Percentiles rank a stretch among this genome's conserved stretches.
Conservation (phyloP, 2,888 invertebrate genomes). For the Stegana nigrithorax region DNA sequence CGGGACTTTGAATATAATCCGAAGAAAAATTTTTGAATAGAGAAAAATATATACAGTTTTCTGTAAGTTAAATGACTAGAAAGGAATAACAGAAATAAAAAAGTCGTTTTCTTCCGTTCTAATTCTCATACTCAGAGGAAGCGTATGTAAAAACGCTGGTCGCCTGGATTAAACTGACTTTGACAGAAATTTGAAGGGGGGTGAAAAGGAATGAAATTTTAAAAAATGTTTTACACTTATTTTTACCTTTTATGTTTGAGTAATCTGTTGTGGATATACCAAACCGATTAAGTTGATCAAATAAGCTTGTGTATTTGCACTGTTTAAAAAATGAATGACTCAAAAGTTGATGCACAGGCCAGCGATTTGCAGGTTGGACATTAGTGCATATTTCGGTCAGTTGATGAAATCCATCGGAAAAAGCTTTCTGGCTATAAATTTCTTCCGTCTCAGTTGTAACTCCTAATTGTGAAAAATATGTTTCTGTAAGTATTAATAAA, state of each 20-base stretch:
- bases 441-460: slow-evolving; percentile 58
- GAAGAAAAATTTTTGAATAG: no score
- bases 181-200: no score
- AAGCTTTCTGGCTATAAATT: slow-evolving; percentile 73
- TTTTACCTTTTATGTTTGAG: slow-evolving; percentile 51
- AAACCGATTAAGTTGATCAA: slow-evolving; percentile 59
- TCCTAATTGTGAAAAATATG: slow-evolving; percentile 24
- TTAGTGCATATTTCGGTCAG: slow-evolving; percentile 80
- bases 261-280: slow-evolving; percentile 57
- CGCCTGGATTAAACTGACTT: no score
- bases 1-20: no score
- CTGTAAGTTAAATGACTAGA: no score
- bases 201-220: no score
- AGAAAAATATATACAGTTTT: no score
- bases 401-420: slow-evolving; percentile 82
- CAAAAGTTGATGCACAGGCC: slow-evolving; percentile 77
- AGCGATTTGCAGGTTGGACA: slow-evolving; percentile 77
- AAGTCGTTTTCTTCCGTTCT: no score
- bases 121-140: no score
- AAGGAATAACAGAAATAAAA: no score
- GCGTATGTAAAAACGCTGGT: no score
- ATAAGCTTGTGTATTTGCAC: slow-evolving; percentile 62
- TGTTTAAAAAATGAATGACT: slow-evolving; percentile 84
- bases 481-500: neutral
- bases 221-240: no score